Conservation (phyloP, 2,888 invertebrate genomes). For the Leptodirus hochenwartii region DNA sequence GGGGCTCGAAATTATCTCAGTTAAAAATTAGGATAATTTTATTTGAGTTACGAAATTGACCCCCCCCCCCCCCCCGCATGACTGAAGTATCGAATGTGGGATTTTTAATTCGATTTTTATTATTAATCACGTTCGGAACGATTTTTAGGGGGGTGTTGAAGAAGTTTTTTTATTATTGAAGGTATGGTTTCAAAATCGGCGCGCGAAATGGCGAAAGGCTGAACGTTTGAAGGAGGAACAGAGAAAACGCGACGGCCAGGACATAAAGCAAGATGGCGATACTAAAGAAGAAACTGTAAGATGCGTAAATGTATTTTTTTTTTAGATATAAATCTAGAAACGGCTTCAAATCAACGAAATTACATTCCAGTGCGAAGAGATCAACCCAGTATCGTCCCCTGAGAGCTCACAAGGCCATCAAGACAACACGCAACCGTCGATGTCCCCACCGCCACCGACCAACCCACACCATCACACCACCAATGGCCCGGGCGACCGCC, state of each 20-base stretch:
- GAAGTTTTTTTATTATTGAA: slow-evolving; percentile 20
- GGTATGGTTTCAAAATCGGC: slow-evolving; percentile 89
- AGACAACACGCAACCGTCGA: too few species aligned
- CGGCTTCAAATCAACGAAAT: slow-evolving; percentile 3
- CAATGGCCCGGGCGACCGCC: slow-evolving; percentile 23
- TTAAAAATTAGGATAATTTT: too few species aligned
- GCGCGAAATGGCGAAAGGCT: slow-evolving; percentile 86
- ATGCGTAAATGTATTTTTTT: not conserved
- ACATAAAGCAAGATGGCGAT: slow-evolving; percentile 40
- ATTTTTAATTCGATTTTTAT: slow-evolving; percentile 1
- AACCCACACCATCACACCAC: slow-evolving; percentile 21
- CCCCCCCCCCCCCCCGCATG: too few species aligned
- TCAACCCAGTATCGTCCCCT: slow-evolving; percentile 15
- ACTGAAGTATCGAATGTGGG: too few species aligned
- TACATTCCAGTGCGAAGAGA: slow-evolving; percentile 18
- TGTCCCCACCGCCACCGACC: slow-evolving; percentile 17
- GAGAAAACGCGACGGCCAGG: slow-evolving; percentile 60
- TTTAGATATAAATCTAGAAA: too few species aligned
- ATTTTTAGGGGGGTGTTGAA: not conserved
- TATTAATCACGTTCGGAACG: slow-evolving; percentile 3
- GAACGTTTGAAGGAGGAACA: slow-evolving; percentile 85
- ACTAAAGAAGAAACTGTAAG: slow-evolving; percentile 38
- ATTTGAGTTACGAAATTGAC: too few species aligned
- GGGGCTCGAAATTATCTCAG: too few species aligned
- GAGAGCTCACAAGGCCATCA: too few species aligned